phyloP scores from a whole-genome alignment of 2,113 vertebrate genomes.

The Spilogale gracilis region DNA sequence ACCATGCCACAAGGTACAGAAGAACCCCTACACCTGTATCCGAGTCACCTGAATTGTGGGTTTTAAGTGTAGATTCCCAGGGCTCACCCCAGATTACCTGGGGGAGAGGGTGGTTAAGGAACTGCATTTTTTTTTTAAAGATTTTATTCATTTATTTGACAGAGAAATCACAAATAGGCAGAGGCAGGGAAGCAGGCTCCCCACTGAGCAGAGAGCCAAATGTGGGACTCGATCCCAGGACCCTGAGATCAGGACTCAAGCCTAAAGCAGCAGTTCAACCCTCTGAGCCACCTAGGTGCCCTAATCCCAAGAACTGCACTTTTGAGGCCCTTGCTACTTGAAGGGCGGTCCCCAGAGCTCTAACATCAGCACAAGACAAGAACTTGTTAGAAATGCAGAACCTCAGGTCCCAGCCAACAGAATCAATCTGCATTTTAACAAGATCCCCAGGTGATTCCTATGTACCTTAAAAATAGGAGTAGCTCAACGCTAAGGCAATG shows the following conservation, averaged over 20 bases:
- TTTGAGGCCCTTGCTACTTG: neutral
- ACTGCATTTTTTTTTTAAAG: too few species aligned
- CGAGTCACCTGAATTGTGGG: neutral
- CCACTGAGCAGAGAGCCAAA: too few species aligned
- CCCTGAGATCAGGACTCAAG: too few species aligned
- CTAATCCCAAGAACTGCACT: neutral
- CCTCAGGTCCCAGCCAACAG: neutral
- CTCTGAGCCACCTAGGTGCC: too few species aligned
- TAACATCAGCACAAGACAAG: neutral
- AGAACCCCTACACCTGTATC: accelerated
- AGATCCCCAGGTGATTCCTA: neutral
- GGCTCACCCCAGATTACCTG: neutral
- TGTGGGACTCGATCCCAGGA: neutral
- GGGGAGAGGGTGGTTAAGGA: neutral
- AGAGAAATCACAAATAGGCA: too few species aligned
- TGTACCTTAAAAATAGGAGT: neutral
- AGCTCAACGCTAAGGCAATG: neutral
- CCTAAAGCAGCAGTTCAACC: too few species aligned
- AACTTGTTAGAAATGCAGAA: neutral
- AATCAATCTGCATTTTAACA: neutral
- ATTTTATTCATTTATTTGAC: too few species aligned
- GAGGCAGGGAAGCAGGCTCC: too few species aligned
- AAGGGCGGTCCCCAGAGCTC: neutral
- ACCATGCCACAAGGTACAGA: accelerated
- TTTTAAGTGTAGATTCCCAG: neutral